A percentile compares a stretch with the other conserved stretches of the same genome.
Conservation (phyloP, 2,888 invertebrate species). For the Hirtodrosophila trivittata region DNA sequence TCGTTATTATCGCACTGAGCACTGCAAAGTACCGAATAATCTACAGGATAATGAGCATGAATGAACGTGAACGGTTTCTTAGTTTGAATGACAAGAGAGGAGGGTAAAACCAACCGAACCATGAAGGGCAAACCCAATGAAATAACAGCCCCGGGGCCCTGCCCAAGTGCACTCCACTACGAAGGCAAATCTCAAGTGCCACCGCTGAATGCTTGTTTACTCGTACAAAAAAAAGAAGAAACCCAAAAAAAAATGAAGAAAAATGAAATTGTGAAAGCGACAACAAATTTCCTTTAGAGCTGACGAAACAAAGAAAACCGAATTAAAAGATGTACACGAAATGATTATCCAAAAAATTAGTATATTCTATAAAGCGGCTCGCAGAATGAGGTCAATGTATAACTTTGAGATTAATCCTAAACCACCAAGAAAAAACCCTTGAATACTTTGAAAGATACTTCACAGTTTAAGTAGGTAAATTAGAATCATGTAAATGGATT, state of each 20-base stretch:
- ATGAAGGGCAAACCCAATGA: conserved; percentile 50
- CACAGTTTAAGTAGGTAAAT: no score
- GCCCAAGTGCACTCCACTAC: conserved; percentile 55
- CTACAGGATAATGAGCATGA: conserved; percentile 78
- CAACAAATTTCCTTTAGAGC: conserved; percentile 21
- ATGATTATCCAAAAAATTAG: conserved; percentile 3
- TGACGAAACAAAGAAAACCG: conserved; percentile 8
- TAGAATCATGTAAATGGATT: no score
- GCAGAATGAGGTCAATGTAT: no score
- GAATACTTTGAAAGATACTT: no score
- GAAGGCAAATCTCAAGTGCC: conserved; percentile 57
- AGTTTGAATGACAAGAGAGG: conserved; percentile 37
- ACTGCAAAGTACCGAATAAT: conserved; percentile 76
- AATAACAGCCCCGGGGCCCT: conserved; percentile 35
- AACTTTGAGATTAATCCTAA: no score
- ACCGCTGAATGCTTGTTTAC: conserved; percentile 50
- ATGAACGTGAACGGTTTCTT: conserved; percentile 69
- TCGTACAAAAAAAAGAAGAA: no score
- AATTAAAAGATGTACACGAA: neutral
- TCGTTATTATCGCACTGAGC: conserved; percentile 78
- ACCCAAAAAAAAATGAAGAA: conserved; percentile 8
- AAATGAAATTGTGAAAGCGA: conserved; percentile 38
- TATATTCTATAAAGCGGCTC: neutral
- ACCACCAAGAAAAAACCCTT: no score
- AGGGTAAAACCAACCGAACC: conserved; percentile 24